Base-by-base conservation (phyloP, 2,888 invertebrate species). In the Callyntrura sp. region DNA sequence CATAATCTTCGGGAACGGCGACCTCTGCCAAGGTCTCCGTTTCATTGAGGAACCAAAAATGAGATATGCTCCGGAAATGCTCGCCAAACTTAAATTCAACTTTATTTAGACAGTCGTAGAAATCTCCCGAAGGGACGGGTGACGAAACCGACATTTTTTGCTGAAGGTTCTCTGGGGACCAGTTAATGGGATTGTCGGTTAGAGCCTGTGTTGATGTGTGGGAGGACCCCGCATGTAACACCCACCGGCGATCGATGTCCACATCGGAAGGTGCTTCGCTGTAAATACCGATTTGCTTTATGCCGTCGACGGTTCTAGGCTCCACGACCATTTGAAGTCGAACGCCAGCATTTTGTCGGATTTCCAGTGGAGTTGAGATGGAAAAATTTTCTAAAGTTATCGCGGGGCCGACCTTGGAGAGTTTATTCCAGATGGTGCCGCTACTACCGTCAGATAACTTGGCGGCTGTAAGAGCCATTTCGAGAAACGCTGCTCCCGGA, bases 31-130 rank as follows among this genome's bases (percentile, higher is more conserved):
- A n/a, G 3, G 12, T 11, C 0, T 23, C 4, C 0, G 12, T 5
- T 23, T 48, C 20, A 0, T 48, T 28, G 5, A 2, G 5, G 20
- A 8, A 0, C 91, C 91, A 91, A 20, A 62, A 51, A n/a, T 23
- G 23, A 5, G 8, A 3, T 4, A 91, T 57, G n/a, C 45, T 20
- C 78, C 65, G 57, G 48, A 91, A 91, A 48, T 45, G 57, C 14
- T 85, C 70, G 1, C 91, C 91, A 45, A 91, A 91, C 12, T 84
- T 86, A 5, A 91, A 57, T n/a, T 87, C 89, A 0, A 43, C 12
- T 4, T 85, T 79, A 3, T 48, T 45, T 4, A 85, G 43, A 0
- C 68, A 17, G n/a, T 83, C 25, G 79, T 91, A 91, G 57, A 91
- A 83, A 45, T 43, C 25, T 4, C 48, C 84, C 0, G 65, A 25